Evolutionary conservation across 2,797 vertebrate species (phyloP), one percentile per base, ranked within the genome.

Genomic region (Hypotaenidia okinawae): DNA sequence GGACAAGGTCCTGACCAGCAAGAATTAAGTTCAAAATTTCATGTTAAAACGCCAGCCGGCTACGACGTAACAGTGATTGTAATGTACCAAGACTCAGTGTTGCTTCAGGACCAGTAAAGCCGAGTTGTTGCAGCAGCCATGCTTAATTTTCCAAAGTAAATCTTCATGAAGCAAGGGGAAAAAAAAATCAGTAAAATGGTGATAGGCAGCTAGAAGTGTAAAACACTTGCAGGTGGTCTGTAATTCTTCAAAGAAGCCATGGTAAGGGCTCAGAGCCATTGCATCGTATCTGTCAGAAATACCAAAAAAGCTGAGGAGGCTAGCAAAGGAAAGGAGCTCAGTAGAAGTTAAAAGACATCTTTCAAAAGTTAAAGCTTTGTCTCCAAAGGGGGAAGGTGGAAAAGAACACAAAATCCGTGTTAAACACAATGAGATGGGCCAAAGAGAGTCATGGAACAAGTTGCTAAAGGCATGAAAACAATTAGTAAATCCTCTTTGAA

Each of bases 401-500:
- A 92, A 93, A 93, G 35, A 74, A 32, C 11, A 19, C n/a, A 24
- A 76, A 76, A 37, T 63, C 57, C 84, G 10, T 51, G 15, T 79
- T 73, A 47, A 68, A 47, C 13, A 39, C 55, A 72, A 0, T 55
- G 58, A 84, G 55, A 37, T 76, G 69, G 43, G 70, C 63, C 35
- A 16, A 45, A 82, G 54, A 82, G 59, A 91, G 67, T 90, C 39
- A 35, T 11, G 57, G 66, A 89, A 62, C 41, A 70, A 87, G 45
- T 79, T 90, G 30, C 84, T 87, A 61, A 70, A 84, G 78, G 59
- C 59, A 21, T 67, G 67, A 63, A 79, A 91, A 81, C 62, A 59
- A 41, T 82, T 73, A 68, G 43, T 84, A 89, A 61, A 84, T 84
- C 47, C 28, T 84, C 70, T 90, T 87, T 95, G 84, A 87, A 84